These are phyloP conservation scores for Microctenopoma steveboyesi DNA, from an alignment of 2,797 vertebrate genomes.

Conservation along the genomic window DNA sequence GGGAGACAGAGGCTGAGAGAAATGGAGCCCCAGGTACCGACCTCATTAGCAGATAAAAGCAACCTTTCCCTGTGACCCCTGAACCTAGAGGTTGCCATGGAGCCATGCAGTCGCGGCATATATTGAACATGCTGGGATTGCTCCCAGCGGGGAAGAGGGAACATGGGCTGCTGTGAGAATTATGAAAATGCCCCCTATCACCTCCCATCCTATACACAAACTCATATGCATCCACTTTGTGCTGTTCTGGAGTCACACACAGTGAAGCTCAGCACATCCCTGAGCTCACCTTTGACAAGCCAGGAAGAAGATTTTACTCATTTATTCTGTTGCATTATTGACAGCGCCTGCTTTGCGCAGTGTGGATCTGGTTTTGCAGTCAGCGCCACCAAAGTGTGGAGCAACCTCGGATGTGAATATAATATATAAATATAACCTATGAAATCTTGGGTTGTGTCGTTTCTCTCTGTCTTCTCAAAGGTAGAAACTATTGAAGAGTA, in stretches of 20 bases:
- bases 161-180: slow-evolving; percentile 70
- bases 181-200: slow-evolving; percentile 43
- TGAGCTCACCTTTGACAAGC: slow-evolving; percentile 58
- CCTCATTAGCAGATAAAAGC: slow-evolving; percentile 88
- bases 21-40: slow-evolving; percentile 80
- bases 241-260: slow-evolving; percentile 46
- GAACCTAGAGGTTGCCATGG: slow-evolving; percentile 82
- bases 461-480: slow-evolving; percentile 14
- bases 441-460: not conserved
- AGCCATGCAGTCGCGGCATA: slow-evolving; percentile 75
- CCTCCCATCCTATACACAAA: slow-evolving; percentile 33
- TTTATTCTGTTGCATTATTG: not conserved
- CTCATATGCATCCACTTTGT: slow-evolving; percentile 50
- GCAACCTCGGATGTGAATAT: not conserved
- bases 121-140: slow-evolving; percentile 76
- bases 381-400: not conserved
- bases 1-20: slow-evolving; percentile 70
- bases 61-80: slow-evolving; percentile 82
- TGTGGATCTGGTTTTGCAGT: not conserved
- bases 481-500: slow-evolving; percentile 19
- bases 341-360: not conserved
- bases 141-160: slow-evolving; percentile 66
- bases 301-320: slow-evolving; percentile 19
- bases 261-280: slow-evolving; percentile 65
- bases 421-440: slow-evolving; percentile 1